These are phyloP conservation scores for Lasioglossum lativentre DNA, from an alignment of 2,888 invertebrate genomes.

Conservation along the genomic window DNA sequence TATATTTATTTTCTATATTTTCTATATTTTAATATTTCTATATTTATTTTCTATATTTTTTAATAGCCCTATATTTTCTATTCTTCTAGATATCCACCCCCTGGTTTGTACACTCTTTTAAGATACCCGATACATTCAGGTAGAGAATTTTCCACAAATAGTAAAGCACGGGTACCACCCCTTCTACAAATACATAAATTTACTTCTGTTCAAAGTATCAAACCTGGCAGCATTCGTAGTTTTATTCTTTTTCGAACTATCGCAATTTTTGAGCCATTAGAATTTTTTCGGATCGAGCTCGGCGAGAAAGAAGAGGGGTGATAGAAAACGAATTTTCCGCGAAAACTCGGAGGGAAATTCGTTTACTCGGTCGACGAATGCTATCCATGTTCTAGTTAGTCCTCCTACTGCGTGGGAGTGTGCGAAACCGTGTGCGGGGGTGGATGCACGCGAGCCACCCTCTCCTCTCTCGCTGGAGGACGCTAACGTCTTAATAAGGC, in stretches of 20 bases:
- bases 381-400: background rate
- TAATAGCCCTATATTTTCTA: too few species aligned
- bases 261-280: background rate
- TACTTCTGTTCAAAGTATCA: too few species aligned
- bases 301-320: background rate
- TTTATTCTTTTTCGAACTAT: background rate
- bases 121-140: background rate
- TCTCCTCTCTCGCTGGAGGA: background rate
- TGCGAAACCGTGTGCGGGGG: background rate
- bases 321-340: too few species aligned
- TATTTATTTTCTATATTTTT: too few species aligned
- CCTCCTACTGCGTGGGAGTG: background rate
- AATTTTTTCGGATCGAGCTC: background rate
- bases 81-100: too few species aligned
- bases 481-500: constrained; percentile 34
- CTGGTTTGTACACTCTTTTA: too few species aligned
- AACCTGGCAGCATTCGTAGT: too few species aligned
- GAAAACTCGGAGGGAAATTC: background rate
- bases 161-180: background rate
- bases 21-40: too few species aligned
- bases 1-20: too few species aligned
- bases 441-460: background rate
- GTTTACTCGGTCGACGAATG: background rate
- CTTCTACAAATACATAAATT: too few species aligned
- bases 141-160: background rate